Evolutionary conservation across 1,140 invertebrate species (phyloP).

Genomic region (Caerostris extrusa): DNA sequence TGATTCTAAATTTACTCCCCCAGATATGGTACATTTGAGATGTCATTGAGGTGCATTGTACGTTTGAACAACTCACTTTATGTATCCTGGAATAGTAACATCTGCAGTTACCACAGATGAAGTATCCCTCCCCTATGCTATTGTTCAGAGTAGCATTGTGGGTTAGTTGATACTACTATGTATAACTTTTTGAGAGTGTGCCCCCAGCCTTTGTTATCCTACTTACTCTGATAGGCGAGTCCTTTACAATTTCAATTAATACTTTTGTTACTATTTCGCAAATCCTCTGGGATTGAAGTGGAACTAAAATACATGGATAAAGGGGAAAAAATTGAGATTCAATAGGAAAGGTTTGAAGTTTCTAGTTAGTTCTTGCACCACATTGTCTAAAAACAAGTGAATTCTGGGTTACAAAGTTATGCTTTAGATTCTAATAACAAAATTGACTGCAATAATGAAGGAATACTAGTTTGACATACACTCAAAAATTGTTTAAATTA

Average conservation of each 20-base stretch:
- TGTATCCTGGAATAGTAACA: conserved; percentile 71
- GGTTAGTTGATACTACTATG: conserved; percentile 68
- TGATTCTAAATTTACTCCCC: neutral
- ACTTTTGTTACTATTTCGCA: neutral
- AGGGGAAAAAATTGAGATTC: neutral
- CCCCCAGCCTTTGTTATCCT: conserved; percentile 42
- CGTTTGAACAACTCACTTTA: conserved; percentile 27
- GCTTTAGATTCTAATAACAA: too few species aligned
- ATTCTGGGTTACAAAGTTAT: too few species aligned
- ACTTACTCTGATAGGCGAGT: conserved; percentile 13
- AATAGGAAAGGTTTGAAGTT: neutral
- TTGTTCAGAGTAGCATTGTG: conserved; percentile 31
- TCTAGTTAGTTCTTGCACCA: too few species aligned
- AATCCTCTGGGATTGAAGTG: neutral
- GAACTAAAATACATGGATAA: neutral
- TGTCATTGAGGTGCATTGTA: conserved; percentile 24
- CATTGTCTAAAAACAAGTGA: neutral
- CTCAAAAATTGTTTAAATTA: too few species aligned
- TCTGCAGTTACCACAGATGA: conserved; percentile 58
- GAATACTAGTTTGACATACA: too few species aligned
- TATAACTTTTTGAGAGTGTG: conserved; percentile 46
- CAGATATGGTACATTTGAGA: conserved; percentile 16
- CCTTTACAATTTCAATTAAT: conserved; percentile 40
- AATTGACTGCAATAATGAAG: too few species aligned
- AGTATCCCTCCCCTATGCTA: conserved; percentile 26